These are phyloP conservation scores for Chaetorhynchus papuensis DNA, from an alignment of 2,113 vertebrate species.

Conservation along the genomic window DNA sequence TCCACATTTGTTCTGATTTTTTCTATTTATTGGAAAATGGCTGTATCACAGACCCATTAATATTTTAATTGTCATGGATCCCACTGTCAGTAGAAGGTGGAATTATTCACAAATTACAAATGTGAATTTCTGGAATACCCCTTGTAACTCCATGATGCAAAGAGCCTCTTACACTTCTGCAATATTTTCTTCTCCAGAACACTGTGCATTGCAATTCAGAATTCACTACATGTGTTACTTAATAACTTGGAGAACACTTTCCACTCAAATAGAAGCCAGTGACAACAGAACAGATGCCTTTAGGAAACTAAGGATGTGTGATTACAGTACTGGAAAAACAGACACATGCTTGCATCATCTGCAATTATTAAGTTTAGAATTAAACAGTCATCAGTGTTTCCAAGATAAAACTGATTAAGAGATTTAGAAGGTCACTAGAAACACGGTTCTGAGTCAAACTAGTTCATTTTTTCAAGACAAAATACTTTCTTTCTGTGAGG, in stretches of 20 bases:
- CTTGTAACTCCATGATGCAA: not conserved
- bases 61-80: not conserved
- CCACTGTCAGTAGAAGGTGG: not conserved
- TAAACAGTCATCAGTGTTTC: not conserved
- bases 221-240: not conserved
- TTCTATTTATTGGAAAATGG: not conserved
- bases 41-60: not conserved
- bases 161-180: not conserved
- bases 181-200: not conserved
- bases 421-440: constrained; percentile 31
- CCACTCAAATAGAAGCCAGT: not conserved
- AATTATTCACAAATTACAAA: not conserved
- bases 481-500: not conserved
- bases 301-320: not conserved
- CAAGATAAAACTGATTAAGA: constrained; percentile 34
- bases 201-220: not conserved
- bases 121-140: not conserved
- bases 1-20: not conserved
- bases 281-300: constrained; percentile 21
- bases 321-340: constrained; percentile 14
- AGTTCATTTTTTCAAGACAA: not conserved
- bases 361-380: constrained; percentile 30
- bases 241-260: not conserved
- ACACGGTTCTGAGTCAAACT: not conserved
- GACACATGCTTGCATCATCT: constrained; percentile 1